Evolutionary conservation across 2,113 vertebrate species (phyloP), one percentile per base, ranked within the genome.

Genomic region (Chunga burmeisteri): DNA sequence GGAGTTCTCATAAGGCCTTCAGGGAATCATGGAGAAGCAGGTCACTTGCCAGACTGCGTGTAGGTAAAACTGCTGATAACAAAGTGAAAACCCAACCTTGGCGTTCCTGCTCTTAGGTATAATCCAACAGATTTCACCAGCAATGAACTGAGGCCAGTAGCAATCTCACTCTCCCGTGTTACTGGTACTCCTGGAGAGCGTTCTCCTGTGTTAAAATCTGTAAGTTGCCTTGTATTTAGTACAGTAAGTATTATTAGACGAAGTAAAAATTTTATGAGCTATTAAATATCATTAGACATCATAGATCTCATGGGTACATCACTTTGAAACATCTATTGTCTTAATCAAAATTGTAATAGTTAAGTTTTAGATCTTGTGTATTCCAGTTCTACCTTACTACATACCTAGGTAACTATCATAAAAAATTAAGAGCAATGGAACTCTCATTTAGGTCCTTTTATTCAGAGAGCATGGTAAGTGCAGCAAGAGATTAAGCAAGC

Each of bases 41-140:
- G 38, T 59, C 18, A 47, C 14, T 27, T 25, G 14, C 9, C n/a
- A 55, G 68, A 40, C 21, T 17, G 17, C 0, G 0, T 9, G 23
- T 7, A 42, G 12, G 16, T 50, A 47, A 59, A 91, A 67, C 42
- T 23, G 59, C 17, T 9, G 0, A 11, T 16, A 70, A 53, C 8
- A 2, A 75, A 79, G 61, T 7, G 16, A 79, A 89, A 90, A 40
- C 15, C 21, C 18, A 13, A 87, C 9, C 21, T 38, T 26, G 29
- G 13, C 1, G 0, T 32, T 67, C 55, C 15, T 55, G 20, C n/a
- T 89, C 8, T 78, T 44, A 38, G 10, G 40, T 67, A 17, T 65
- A 85, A 81, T 10, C 12, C 47, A 56, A 42, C 14, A 65, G 34
- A 75, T 49, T 81, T 38, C 34, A 52, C 36, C 10, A 36, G 75